Evolutionary conservation across 2,888 invertebrate genomes (phyloP).

Genomic region (Drosophila bunnanda): DNA sequence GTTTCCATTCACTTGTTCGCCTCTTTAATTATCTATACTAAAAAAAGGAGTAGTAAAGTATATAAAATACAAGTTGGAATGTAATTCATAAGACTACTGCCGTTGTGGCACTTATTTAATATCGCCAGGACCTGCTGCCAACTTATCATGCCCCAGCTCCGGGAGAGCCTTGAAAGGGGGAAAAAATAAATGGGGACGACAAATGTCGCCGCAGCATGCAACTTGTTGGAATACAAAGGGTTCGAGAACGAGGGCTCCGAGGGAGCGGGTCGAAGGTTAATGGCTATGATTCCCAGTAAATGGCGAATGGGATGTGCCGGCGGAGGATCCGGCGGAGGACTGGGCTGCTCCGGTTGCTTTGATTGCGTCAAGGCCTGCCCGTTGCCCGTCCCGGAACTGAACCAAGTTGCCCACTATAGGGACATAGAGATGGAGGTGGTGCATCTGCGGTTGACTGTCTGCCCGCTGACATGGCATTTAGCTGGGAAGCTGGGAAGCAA

Average conservation of each 20-base stretch:
- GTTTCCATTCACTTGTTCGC: neutral
- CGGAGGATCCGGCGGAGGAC: conserved; percentile 2
- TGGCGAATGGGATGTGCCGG: conserved; percentile 22
- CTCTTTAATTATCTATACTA: neutral
- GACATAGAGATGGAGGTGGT: conserved; percentile 1
- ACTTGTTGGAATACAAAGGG: conserved; percentile 42
- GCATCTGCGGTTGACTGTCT: conserved; percentile 33
- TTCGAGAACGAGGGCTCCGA: conserved; percentile 1
- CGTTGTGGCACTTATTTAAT: conserved; percentile 5
- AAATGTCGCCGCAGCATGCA: conserved; percentile 38
- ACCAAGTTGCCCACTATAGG: conserved; percentile 7
- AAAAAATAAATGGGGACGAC: conserved; percentile 7
- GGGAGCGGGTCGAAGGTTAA: conserved; percentile 13
- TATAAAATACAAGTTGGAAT: neutral
- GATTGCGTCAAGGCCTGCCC: conserved; percentile 36
- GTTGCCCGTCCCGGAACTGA: conserved; percentile 30
- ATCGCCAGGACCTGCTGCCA: conserved; percentile 6
- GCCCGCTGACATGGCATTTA: conserved; percentile 41
- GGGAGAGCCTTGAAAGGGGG: conserved; percentile 9
- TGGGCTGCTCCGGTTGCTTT: conserved; percentile 16
- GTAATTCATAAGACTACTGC: neutral
- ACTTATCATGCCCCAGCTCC: conserved; percentile 10
- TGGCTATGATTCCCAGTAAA: conserved; percentile 28
- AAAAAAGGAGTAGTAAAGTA: neutral
- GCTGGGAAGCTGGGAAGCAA: conserved; percentile 14